Base-by-base conservation (phyloP, 2,797 vertebrate genomes). In the Mycteria americana region DNA sequence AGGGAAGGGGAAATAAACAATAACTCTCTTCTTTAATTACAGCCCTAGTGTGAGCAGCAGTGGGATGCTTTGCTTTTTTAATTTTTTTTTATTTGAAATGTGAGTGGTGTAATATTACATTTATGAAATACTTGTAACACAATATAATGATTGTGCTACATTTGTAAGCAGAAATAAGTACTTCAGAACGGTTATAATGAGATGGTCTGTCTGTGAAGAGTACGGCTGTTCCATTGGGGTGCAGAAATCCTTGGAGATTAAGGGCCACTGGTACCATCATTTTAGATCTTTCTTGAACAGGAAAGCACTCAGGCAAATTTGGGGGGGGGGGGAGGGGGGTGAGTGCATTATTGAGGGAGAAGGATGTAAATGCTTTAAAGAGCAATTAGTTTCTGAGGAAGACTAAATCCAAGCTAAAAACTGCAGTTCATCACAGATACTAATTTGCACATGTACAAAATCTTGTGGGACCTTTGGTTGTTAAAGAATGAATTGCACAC, bases 271-370 rank as follows among this genome's bases (percentile, higher is more conserved):
- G 31, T 69, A 53, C 11, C 15, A 54, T 54, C 10, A 33, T 50
- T 86, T 89, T 53, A 64, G 50, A 50, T 50, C 33, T 70, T 60
- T 23, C 23, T 51, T 68, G 43, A 69, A 43, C 14, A 48, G 14
- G 9, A 87, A 62, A 51, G 46, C 23, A 22, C 54, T 64, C 8
- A 0, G 48, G 30, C 27, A 51, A 35, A 31, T 68, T 54, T 24
- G 13, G 23, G 13, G 18, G 10, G 3, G 19, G 19, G 11, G 8
- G 15, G 18, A 7, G 3, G 8, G 15, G 4, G 6, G 3, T n/a
- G 21, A 18, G 18, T 25, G 27, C 6, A 14, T 62, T 62, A 15
- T 16, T 73, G 68, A 64, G 17, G 22, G 28, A n/a, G 45, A 35
- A 65, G 19, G 18, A 64, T 35, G 10, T 64, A 39, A 85, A 54